Conservation (phyloP, 2,113 vertebrate species). For the Dermatemys mawii region DNA sequence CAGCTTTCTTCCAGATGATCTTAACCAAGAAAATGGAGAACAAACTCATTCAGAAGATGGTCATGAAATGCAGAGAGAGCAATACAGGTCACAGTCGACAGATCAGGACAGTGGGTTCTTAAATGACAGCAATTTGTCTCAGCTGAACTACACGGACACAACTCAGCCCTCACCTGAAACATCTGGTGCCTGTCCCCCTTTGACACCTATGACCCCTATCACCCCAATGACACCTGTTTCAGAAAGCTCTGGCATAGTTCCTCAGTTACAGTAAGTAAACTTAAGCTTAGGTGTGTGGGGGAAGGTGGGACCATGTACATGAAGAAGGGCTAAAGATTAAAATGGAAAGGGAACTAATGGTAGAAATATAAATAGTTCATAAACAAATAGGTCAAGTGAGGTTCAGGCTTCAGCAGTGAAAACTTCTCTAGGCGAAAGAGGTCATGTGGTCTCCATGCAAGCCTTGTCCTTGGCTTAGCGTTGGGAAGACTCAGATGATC, state of each 20-base stretch:
- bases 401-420: not conserved
- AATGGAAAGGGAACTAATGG: not conserved
- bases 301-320: not conserved
- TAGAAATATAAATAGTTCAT: not conserved
- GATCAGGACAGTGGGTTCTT: slow-evolving; percentile 42
- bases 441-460: not conserved
- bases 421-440: not conserved
- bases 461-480: not conserved
- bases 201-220: slow-evolving; percentile 89
- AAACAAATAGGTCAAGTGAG: not conserved
- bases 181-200: slow-evolving; percentile 61
- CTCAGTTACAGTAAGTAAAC: slow-evolving; percentile 90
- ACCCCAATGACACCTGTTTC: slow-evolving; percentile 85
- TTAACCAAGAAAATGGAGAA: slow-evolving; percentile 76
- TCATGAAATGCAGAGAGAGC: not conserved
- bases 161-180: slow-evolving; percentile 33
- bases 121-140: slow-evolving; percentile 12
- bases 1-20: slow-evolving; percentile 92
- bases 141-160: not conserved
- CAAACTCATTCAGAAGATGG: not conserved
- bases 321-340: not conserved
- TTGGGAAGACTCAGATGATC: not conserved
- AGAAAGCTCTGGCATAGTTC: slow-evolving; percentile 91
- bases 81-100: not conserved
- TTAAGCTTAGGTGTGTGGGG: not conserved